phyloP scores from a whole-genome alignment of 2,797 vertebrate species.

The Sebastes dallii region DNA sequence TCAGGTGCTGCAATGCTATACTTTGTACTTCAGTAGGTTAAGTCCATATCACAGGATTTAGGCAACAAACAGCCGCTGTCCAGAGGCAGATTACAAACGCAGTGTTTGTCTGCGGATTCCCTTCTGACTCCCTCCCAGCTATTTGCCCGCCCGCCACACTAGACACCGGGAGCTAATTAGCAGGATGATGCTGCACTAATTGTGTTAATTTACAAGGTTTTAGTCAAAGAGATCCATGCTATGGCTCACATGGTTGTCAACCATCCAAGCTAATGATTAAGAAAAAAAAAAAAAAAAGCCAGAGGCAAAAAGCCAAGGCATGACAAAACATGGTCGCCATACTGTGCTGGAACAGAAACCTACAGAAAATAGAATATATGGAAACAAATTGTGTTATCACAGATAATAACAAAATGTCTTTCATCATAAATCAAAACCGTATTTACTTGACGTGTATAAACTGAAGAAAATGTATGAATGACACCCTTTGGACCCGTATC shows the following conservation, averaged over 20 bases:
- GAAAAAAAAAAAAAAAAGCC: slow-evolving; percentile 75
- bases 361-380: slow-evolving; percentile 24
- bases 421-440: neutral
- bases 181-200: slow-evolving; percentile 98
- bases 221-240: slow-evolving; percentile 95
- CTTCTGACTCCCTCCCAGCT: slow-evolving; percentile 87
- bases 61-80: slow-evolving; percentile 63
- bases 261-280: slow-evolving; percentile 92
- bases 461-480: slow-evolving; percentile 7
- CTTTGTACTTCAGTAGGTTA: slow-evolving; percentile 49
- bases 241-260: slow-evolving; percentile 92
- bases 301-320: slow-evolving; percentile 84
- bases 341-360: slow-evolving; percentile 36
- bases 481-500: slow-evolving; percentile 17
- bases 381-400: neutral
- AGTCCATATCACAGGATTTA: slow-evolving; percentile 62
- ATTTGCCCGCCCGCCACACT: slow-evolving; percentile 89
- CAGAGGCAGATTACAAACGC: slow-evolving; percentile 70
- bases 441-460: slow-evolving; percentile 7
- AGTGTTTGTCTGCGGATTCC: slow-evolving; percentile 87
- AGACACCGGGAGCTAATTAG: slow-evolving; percentile 96
- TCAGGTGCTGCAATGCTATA: neutral
- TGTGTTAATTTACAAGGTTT: slow-evolving; percentile 99
- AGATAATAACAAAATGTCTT: neutral
- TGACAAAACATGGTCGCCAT: slow-evolving; percentile 50